Conservation (phyloP, 2,797 vertebrate genomes). For the Sebastes ruberrimus region DNA sequence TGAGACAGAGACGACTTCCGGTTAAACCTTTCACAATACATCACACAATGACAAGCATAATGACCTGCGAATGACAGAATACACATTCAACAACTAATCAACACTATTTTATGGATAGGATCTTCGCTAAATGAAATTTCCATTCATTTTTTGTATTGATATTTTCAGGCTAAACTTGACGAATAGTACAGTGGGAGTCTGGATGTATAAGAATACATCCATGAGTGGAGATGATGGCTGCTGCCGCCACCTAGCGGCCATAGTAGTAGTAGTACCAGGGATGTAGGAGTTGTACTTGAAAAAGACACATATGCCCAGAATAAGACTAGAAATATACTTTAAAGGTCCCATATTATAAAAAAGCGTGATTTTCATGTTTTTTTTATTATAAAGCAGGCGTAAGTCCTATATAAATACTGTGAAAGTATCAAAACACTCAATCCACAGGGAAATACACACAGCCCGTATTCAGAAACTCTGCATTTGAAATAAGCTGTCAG, state of each 20-base stretch:
- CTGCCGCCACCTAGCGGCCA: constrained; percentile 20
- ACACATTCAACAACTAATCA: too few species aligned
- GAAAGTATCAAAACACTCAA: too few species aligned
- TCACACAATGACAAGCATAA: neutral
- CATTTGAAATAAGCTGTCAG: too few species aligned
- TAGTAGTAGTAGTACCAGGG: neutral
- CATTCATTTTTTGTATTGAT: neutral
- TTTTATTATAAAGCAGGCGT: too few species aligned
- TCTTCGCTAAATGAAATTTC: neutral
- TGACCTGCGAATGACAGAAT: neutral
- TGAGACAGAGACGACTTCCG: neutral
- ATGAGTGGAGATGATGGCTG: neutral
- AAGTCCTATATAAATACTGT: too few species aligned
- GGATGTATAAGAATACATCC: neutral
- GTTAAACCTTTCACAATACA: neutral
- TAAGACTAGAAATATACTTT: too few species aligned
- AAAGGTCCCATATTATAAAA: too few species aligned
- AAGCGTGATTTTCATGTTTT: too few species aligned
- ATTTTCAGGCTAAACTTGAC: neutral
- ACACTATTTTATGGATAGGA: neutral
- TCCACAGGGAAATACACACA: too few species aligned
- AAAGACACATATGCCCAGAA: neutral
- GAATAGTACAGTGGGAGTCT: neutral
- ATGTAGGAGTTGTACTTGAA: neutral
- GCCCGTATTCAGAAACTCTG: too few species aligned